Evolutionary conservation across 1,140 invertebrate genomes (phyloP), one percentile per base, ranked within the genome.

Genomic region (Frieseomelitta varia): DNA sequence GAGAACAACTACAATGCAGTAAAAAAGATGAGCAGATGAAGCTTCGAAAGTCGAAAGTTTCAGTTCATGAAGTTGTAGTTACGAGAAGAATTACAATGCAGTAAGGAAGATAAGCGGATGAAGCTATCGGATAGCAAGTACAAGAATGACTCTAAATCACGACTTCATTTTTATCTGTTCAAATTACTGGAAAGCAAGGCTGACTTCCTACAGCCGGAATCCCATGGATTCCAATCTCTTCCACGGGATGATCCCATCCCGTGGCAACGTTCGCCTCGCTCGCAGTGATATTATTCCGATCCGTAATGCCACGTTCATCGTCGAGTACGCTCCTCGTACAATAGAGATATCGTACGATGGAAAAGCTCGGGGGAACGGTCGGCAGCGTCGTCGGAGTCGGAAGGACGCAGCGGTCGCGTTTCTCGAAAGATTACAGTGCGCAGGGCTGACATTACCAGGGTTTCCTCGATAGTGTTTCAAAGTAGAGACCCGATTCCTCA

Each of bases 281-380:
- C 2, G 24, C 14, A 17, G 21, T 12, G n/a, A 19, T 47, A 14
- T 47, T 69, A 69, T 51, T 15, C 24, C 14, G 34, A 11, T 21
- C 68, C 11, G 30, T 67, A 67, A 67, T 67, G 15, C 30, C 65
- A 67, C 30, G 65, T 30, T 67, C 2, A 30, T 8, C 65, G 19
- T 17, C 39, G 14, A 14, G n/a, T n/a, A 17, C 1, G 15, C 14
- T 34, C 17, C 27, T 30, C 19, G 27, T 47, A 47, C 39, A 55
- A 85, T 58, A 53, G 53, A 53, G 58, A 81, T 71, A 76, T 76
- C 69, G 39, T 47, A 47, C 6, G 72, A 74, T 39, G 34, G 27
- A 19, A 71, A 56, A 69, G 30, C 82, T 21, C 30, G 8, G 58
- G 27, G 58, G 17, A n/a, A 84, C n/a, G n/a, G n/a, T 15, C 14